Evolutionary conservation across 1,140 invertebrate species (phyloP).

Genomic region (Pteromalus puparum): DNA sequence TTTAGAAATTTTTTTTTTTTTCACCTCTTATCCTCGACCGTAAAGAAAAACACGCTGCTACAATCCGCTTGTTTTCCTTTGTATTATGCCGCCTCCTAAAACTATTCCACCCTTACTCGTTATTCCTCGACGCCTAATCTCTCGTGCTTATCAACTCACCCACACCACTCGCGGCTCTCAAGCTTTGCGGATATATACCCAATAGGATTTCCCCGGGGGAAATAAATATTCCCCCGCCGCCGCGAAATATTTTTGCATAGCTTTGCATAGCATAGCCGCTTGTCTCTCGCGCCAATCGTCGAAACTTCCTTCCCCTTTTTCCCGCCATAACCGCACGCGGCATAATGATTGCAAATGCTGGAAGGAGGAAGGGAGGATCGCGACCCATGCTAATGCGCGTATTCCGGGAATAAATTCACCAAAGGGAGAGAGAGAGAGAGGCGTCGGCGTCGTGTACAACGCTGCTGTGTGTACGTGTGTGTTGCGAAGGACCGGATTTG

Average conservation of each 20-base stretch:
- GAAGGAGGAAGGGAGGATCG: not conserved
- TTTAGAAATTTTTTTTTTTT: no score
- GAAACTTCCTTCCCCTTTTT: not conserved
- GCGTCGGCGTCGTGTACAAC: not conserved
- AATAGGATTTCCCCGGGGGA: not conserved
- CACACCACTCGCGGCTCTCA: not conserved
- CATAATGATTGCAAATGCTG: constrained; percentile 44
- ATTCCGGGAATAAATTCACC: not conserved
- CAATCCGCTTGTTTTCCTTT: not conserved
- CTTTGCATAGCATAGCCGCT: constrained; percentile 27
- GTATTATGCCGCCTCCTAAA: not conserved
- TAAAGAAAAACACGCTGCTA: no score
- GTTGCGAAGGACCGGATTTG: constrained; percentile 14
- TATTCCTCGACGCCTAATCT: not conserved
- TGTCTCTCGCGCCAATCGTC: not conserved
- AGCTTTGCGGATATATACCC: not conserved
- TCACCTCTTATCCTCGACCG: no score
- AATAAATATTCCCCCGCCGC: constrained; percentile 27
- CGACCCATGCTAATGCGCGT: constrained; percentile 13
- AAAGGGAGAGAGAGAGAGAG: not conserved
- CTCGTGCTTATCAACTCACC: not conserved
- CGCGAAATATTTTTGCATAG: constrained; percentile 44
- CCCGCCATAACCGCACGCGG: not conserved
- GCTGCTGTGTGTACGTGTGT: not conserved
- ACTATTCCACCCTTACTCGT: not conserved